Conservation (phyloP, 2,113 vertebrate genomes). For the Gulo gulo region DNA sequence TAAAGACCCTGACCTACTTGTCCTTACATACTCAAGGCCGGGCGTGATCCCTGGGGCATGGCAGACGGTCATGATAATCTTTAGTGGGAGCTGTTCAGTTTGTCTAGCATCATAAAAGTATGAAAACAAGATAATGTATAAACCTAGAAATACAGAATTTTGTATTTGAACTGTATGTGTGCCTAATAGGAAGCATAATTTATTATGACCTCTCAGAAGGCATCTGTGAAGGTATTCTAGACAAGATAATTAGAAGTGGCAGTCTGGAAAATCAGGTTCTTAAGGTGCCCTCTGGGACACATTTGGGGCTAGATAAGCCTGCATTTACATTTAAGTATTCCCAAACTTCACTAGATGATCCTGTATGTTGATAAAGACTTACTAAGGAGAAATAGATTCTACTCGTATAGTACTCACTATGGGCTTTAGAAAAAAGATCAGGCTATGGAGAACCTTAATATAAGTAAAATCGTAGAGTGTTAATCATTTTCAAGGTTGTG, state of each 20-base stretch:
- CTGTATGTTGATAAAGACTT: background rate
- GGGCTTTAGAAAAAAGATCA: background rate
- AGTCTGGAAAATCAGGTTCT: background rate
- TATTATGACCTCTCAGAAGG: background rate
- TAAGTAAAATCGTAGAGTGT: background rate
- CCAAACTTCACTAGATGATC: background rate
- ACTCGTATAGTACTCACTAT: background rate
- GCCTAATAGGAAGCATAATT: background rate
- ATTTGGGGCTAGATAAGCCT: background rate
- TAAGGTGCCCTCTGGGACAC: background rate
- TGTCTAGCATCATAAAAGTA: background rate
- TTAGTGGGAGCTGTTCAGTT: background rate
- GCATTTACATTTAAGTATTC: background rate
- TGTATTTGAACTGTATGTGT: background rate
- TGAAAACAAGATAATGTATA: background rate
- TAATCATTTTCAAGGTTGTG: background rate
- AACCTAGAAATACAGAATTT: background rate
- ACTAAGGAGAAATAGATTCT: background rate
- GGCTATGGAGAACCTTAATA: background rate
- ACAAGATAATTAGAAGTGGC: background rate
- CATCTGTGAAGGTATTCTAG: background rate
- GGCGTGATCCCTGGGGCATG: background rate
- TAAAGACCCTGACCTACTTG: background rate
- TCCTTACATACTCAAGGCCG: background rate
- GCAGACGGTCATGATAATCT: background rate